These are phyloP conservation scores for Epizoanthus scotinus DNA, from an alignment of 92 coral and sea anemone species.

Conservation along the genomic window DNA sequence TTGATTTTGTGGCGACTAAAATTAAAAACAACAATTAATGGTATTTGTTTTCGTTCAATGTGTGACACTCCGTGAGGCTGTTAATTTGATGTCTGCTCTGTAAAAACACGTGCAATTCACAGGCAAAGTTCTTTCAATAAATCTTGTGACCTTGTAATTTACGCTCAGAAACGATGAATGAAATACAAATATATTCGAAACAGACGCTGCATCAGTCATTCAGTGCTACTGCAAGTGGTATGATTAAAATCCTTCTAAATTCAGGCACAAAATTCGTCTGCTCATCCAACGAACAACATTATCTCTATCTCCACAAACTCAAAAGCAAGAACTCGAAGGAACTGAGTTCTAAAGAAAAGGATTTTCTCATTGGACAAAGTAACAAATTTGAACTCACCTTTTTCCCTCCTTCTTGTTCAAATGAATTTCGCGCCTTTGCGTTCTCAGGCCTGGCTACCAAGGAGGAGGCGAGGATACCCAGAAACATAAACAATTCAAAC, in stretches of 20 bases:
- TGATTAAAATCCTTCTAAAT: constrained; percentile 6
- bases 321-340: constrained; percentile 3
- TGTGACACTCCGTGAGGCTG: not conserved
- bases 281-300: not conserved
- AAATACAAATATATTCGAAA: not conserved
- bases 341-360: constrained; percentile 36
- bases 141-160: too few relatives aligned
- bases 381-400: constrained; percentile 65
- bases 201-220: not conserved
- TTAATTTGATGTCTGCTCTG: not conserved
- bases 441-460: constrained; percentile 53
- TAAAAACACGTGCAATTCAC: not conserved
- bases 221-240: too few relatives aligned
- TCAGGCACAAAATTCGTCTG: not conserved
- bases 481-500: constrained; percentile 9
- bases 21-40: not conserved
- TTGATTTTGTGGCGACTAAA: not conserved
- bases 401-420: constrained; percentile 56
- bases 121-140: too few relatives aligned
- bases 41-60: not conserved
- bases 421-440: constrained; percentile 61
- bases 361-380: constrained; percentile 60
- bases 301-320: not conserved
- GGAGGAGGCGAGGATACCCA: constrained; percentile 19
- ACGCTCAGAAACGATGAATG: not conserved